Percentiles rank a stretch among this genome's conserved stretches.
phyloP scores from a whole-genome alignment of 1,140 invertebrate genomes.

The Pentalonia nigronervosa region DNA sequence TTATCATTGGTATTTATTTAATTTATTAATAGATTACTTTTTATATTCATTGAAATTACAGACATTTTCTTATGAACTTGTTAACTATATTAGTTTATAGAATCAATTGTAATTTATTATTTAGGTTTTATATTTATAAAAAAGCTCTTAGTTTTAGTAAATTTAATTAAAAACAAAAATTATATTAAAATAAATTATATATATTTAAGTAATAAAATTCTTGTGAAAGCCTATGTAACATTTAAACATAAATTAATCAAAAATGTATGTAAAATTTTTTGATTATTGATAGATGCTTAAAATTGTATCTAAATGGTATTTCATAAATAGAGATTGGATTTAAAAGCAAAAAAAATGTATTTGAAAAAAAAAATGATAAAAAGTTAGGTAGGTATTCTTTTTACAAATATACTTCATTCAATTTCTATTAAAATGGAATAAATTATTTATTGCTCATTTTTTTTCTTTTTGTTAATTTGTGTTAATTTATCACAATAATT shows the following conservation, averaged over 20 bases:
- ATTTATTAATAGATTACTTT: background rate
- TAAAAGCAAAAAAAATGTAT: too few relatives aligned
- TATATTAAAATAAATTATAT: too few relatives aligned
- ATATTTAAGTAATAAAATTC: too few relatives aligned
- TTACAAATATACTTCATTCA: background rate
- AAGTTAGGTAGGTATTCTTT: background rate
- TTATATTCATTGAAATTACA: background rate
- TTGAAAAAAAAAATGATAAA: too few relatives aligned
- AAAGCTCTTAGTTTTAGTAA: too few relatives aligned
- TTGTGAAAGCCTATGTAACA: too few relatives aligned
- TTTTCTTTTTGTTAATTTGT: background rate
- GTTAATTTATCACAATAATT: background rate
- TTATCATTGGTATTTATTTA: slow-evolving; percentile 52
- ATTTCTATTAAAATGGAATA: background rate
- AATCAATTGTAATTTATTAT: background rate
- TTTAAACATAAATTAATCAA: too few relatives aligned
- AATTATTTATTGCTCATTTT: background rate
- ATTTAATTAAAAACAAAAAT: too few relatives aligned
- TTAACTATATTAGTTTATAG: background rate
- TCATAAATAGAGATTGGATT: too few relatives aligned
- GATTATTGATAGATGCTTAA: too few relatives aligned
- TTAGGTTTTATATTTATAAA: background rate
- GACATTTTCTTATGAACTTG: background rate
- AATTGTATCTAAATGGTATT: too few relatives aligned
- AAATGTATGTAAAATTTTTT: too few relatives aligned